Base-by-base conservation (phyloP, 1,140 invertebrate species). In the Coboldia fuscipes region DNA sequence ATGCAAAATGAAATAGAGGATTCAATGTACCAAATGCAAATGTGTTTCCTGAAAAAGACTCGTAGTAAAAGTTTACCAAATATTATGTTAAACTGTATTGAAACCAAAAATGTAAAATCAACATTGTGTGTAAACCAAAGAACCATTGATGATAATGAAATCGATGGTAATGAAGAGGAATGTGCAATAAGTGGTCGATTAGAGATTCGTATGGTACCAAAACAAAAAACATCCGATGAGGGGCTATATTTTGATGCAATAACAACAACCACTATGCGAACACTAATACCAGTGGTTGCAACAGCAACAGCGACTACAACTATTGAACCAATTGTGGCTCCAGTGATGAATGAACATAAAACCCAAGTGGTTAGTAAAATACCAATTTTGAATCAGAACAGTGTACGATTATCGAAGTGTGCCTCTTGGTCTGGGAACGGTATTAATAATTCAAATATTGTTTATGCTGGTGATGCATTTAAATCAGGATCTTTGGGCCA, bases 191-290 rank as follows among this genome's bases (percentile, higher is more conserved):
- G 72, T 35, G 78, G 77, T 28, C 66, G 77, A 36, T 60, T 84
- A 20, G 78, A 85, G 61, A 84, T 84, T 37, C 63, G 80, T 31
- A 76, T 85, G 18, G 66, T 82, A 23, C 56, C 61, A 35, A 59
- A 60, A 52, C 54, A 54, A 30, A 14, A 20, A 16, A 7, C 10
- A 49, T 45, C 51, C 33, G 49, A 50, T 7, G 49, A 51, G 32
- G 44, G 49, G 7, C 34, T 51, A n/a, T 51, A 51, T 38, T 49
- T 51, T 31, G 47, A 51, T 42, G 46, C 45, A 12, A 27, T 48
- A 37, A 44, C 38, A 13, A 39, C 5, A 24, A 14, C 17, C 13
- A 23, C 35, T 23, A 17, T 15, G 27, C 14, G 12, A 19, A 23
- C 29, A 37, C 14, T n/a, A 3, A 37, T 24, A 14, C 12, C 16